Conservation (phyloP, 1,140 invertebrate genomes). For the Oncopeltus fasciatus region DNA sequence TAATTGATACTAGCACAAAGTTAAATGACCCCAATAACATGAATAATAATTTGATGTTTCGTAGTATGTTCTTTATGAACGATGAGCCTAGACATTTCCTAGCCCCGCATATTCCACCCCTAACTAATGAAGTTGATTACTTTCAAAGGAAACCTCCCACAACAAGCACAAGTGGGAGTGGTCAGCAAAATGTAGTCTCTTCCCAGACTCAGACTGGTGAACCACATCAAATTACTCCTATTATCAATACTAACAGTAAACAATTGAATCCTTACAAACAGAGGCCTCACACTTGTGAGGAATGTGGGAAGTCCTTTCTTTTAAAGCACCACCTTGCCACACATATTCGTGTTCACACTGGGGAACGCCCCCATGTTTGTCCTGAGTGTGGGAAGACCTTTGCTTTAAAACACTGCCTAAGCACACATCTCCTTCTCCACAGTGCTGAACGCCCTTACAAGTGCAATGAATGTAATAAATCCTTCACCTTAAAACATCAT, state of each 20-base stretch:
- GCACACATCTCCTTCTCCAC: constrained; percentile 60
- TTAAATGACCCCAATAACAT: constrained; percentile 17
- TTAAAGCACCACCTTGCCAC: constrained; percentile 68
- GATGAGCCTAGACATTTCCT: constrained; percentile 27
- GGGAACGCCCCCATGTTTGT: constrained; percentile 67
- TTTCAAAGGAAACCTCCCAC: constrained; percentile 19
- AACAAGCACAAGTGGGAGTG: background rate
- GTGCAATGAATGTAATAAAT: constrained; percentile 72
- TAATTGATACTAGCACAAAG: background rate
- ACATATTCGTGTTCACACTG: constrained; percentile 61
- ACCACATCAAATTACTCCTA: background rate
- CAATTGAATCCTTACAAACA: constrained; percentile 36
- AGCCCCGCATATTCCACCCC: constrained; percentile 23
- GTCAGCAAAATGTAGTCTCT: constrained; percentile 14
- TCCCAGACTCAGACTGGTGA: constrained; percentile 3
- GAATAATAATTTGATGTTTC: constrained; percentile 26
- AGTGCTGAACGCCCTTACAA: constrained; percentile 66
- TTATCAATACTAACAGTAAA: background rate
- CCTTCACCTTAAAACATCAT: constrained; percentile 56
- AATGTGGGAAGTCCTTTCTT: constrained; percentile 69
- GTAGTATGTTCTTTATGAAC: constrained; percentile 28
- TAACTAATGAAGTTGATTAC: constrained; percentile 24
- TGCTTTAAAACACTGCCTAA: constrained; percentile 67
- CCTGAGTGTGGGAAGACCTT: constrained; percentile 74
- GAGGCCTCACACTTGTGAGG: constrained; percentile 60